Base-by-base conservation (phyloP, 1,140 invertebrate species). In the Colletes gigas region DNA sequence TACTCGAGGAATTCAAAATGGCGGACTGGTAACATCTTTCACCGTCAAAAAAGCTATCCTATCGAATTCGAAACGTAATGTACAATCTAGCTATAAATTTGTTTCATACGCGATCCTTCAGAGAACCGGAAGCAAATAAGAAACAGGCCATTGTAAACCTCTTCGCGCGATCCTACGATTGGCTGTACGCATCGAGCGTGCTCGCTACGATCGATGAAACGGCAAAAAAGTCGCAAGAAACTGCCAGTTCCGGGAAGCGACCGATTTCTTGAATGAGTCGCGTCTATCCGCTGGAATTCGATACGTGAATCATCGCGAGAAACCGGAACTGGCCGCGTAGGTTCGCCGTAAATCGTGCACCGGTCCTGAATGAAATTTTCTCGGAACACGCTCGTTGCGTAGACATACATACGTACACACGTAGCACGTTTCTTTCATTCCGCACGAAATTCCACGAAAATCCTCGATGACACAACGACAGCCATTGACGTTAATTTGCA, bases 281-380 rank as follows among this genome's bases (percentile, higher is more conserved):
- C 60, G 60, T 63, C 60, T 63, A 63, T 50, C 55, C 41, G 14
- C 6, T 66, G 73, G 72, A 80, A 84, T 77, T 78, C 55, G 54
- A 30, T n/a, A 4, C 19, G 71, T 87, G 86, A 88, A 80, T 88
- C 85, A 88, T 87, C 77, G 10, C 55, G 67, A 71, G 83, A 85
- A 87, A 65, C 81, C 86, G 83, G 86, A 88, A 85, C 85, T 83
- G 21, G 44, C 47, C 44, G 60, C 55, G 67, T 39, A 21, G 71
- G 65, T 57, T 47, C 39, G 21, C 19, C 63, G 78, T 80, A 72
- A 79, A 84, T 82, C 72, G 59, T 66, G 60, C 67, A 15, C 59
- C 19, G 80, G 81, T 87, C 19, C 10, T 84, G 76, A 88, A 88
- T 88, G 85, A 87, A 88, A 79, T 79, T 83, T 87, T 85, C 86